Conservation (phyloP, 1,140 invertebrate species). For the Neodiprion fabricii region DNA sequence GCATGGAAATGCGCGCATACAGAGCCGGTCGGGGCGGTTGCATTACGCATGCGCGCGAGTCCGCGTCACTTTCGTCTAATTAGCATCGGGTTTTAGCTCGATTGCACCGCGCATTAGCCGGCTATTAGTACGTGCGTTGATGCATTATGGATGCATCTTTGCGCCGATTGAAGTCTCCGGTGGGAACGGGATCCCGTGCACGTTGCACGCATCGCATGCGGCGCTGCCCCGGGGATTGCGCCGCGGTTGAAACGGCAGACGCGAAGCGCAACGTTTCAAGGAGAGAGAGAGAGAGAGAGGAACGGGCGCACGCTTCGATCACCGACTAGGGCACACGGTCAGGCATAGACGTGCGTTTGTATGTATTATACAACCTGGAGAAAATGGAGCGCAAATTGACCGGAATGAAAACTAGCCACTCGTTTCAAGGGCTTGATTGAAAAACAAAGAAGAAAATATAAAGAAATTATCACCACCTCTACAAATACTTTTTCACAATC, state of each 20-base stretch:
- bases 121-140: conserved; percentile 12
- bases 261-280: conserved; percentile 3
- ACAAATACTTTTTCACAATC: too few relatives aligned
- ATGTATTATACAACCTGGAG: too few relatives aligned
- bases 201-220: neutral
- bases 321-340: neutral
- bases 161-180: conserved; percentile 1
- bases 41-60: conserved; percentile 15
- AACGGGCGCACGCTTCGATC: neutral
- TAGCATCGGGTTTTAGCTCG: conserved; percentile 12
- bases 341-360: too few relatives aligned
- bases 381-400: too few relatives aligned
- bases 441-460: too few relatives aligned
- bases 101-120: conserved; percentile 1
- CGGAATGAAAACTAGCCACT: too few relatives aligned
- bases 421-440: too few relatives aligned
- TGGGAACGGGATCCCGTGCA: neutral
- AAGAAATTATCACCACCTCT: too few relatives aligned
- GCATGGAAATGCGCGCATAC: neutral
- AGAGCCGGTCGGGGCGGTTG: neutral
- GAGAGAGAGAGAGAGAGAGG: conserved; percentile 3
- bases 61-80: conserved; percentile 13
- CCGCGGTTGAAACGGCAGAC: neutral
- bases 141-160: conserved; percentile 16
- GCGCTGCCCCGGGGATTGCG: neutral